Base-by-base conservation (phyloP, 2,888 invertebrate species). In the Drepana falcataria region DNA sequence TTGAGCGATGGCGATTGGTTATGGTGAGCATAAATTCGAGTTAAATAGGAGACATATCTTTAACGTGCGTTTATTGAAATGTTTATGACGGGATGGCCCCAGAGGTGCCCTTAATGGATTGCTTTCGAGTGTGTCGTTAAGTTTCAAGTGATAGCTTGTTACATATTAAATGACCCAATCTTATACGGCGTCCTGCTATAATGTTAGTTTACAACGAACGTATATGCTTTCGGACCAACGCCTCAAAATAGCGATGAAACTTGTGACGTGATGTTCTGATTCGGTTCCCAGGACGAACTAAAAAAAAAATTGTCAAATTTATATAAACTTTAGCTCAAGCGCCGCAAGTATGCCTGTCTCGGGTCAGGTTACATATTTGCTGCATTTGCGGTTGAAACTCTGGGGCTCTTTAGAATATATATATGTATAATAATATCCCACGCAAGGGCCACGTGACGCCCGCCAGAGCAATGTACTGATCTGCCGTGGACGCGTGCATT, bases 11-110 rank as follows among this genome's bases (percentile, higher is more conserved):
- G 73, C 64, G 59, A 72, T 71, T 73, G 70, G 77, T 85, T 87
- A 87, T 80, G 78, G 83, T 83, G 76, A 75, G 79, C 74, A 85
- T 88, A 87, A 87, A 87, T 87, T 84, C 75, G 68, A 82, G 80
- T 85, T 85, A 83, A 87, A 87, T 87, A 85, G 81, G 77, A 83
- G 85, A 85, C 85, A 82, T 86, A 85, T 85, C 83, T 79, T 85
- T 87, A 87, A 85, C 83, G 81, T 80, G 73, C 73, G 71, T 82
- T 87, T 85, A 87, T 87, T 87, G 86, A 84, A 85, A 85, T 87
- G 86, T 86, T 87, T 86, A 87, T 82, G 78, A 69, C 71, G 63
- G 76, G 73, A 71, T 73, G 61, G 59, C 70, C 70, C 71, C 71
- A 69, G 73, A 73, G 76, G 51, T 53, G 64, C 68, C 66, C 69